Conservation (phyloP, 2,888 invertebrate genomes). For the Microdon myrmicae region DNA sequence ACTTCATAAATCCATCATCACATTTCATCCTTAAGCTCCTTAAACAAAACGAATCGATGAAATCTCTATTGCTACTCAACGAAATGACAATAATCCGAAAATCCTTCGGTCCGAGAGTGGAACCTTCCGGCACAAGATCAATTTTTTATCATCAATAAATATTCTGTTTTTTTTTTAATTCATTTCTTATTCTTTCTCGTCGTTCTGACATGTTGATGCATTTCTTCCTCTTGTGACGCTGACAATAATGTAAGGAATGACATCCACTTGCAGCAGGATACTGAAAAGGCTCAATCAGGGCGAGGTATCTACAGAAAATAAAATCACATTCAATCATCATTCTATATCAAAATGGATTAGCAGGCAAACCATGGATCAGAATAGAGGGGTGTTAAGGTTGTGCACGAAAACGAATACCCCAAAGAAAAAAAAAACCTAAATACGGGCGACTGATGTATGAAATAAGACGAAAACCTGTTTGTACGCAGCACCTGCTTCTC, state of each 20-base stretch:
- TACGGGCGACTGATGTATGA: background rate
- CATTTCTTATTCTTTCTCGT: slow-evolving; percentile 1
- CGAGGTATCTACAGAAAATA: slow-evolving; percentile 32
- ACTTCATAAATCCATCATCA: too few relatives aligned
- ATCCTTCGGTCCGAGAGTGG: slow-evolving; percentile 31
- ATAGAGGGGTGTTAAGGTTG: background rate
- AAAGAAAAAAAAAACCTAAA: slow-evolving; percentile 1
- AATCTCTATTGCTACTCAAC: too few relatives aligned
- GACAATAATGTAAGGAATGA: background rate
- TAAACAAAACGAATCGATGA: too few relatives aligned
- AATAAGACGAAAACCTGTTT: slow-evolving; percentile 33
- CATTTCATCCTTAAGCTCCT: too few relatives aligned
- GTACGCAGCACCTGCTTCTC: slow-evolving; percentile 40
- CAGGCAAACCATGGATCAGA: slow-evolving; percentile 27
- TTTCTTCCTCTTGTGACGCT: background rate
- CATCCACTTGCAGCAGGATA: background rate
- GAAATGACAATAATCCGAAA: slow-evolving; percentile 6
- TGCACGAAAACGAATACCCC: slow-evolving; percentile 1
- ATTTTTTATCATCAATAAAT: too few relatives aligned
- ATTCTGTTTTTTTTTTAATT: slow-evolving; percentile 6
- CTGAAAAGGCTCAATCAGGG: slow-evolving; percentile 31
- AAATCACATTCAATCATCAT: slow-evolving; percentile 42
- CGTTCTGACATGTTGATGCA: background rate
- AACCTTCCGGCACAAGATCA: slow-evolving; percentile 30
- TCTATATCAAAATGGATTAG: slow-evolving; percentile 46